Conservation (phyloP, 1,140 invertebrate species). For the Andricus grossulariae region DNA sequence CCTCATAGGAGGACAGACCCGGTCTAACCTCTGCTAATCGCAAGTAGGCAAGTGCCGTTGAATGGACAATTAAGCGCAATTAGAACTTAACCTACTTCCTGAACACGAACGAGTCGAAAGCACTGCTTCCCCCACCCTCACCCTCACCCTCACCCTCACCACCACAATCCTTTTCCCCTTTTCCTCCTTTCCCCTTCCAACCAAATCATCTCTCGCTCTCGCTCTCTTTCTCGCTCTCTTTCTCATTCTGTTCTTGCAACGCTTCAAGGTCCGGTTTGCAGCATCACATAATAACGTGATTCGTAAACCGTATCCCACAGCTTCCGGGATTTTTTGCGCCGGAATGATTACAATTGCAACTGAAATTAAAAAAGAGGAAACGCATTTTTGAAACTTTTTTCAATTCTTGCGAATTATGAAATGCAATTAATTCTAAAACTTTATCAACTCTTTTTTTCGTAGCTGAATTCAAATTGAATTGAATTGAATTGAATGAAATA, state of each 20-base stretch:
- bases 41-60: slow-evolving; percentile 61
- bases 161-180: not conserved
- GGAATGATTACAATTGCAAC: too few species aligned
- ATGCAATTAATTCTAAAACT: too few species aligned
- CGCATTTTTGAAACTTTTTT: too few species aligned
- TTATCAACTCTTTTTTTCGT: too few species aligned
- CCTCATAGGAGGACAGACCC: slow-evolving; percentile 52
- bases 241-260: not conserved
- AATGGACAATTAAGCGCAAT: slow-evolving; percentile 69
- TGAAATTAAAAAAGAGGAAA: too few species aligned
- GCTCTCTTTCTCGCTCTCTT: not conserved
- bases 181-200: not conserved
- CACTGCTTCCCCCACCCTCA: not conserved
- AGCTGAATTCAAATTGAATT: too few species aligned
- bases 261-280: slow-evolving; percentile 8
- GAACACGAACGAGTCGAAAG: slow-evolving; percentile 45
- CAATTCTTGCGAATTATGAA: too few species aligned
- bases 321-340: not conserved
- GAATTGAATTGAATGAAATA: too few species aligned
- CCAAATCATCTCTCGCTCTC: slow-evolving; percentile 25
- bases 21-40: slow-evolving; percentile 60
- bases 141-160: too few species aligned
- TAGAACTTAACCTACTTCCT: slow-evolving; percentile 67
- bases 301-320: slow-evolving; percentile 19
- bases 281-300: slow-evolving; percentile 15